Percentiles rank a stretch among this genome's conserved stretches.
Conservation (phyloP, 2,888 invertebrate species). For the Diplazon laetatorius region DNA sequence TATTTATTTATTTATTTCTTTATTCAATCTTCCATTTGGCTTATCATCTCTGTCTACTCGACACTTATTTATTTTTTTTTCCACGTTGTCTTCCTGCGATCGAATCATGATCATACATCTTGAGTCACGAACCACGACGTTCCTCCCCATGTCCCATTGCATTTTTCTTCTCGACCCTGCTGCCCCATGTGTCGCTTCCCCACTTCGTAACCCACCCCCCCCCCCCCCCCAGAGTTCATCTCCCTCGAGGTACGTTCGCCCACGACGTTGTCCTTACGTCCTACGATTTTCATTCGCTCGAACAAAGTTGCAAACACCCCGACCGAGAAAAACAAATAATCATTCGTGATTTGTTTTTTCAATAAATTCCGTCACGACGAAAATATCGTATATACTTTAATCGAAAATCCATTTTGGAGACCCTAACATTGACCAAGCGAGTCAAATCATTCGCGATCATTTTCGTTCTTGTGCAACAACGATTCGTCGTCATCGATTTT, state of each 20-base stretch:
- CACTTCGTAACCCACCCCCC: not conserved
- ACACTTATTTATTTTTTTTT: conserved; percentile 20
- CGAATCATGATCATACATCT: conserved; percentile 11
- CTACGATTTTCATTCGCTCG: conserved; percentile 1
- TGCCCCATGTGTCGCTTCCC: not conserved
- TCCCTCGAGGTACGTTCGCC: conserved; percentile 67
- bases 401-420: conserved; percentile 34
- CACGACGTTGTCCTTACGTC: conserved; percentile 29
- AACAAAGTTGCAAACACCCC: conserved; percentile 1
- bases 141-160: conserved; percentile 48
- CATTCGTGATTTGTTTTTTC: too few species aligned
- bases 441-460: not conserved
- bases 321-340: too few species aligned
- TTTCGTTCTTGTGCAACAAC: conserved; percentile 45
- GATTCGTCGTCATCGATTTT: conserved; percentile 57
- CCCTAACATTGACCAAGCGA: too few species aligned
- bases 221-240: conserved; percentile 56
- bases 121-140: conserved; percentile 28
- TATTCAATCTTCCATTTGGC: conserved; percentile 6
- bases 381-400: conserved; percentile 46
- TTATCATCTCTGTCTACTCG: conserved; percentile 21
- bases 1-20: too few species aligned
- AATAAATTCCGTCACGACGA: conserved; percentile 5
- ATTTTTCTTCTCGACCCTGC: conserved; percentile 30
- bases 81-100: conserved; percentile 29